Conservation (phyloP, 2,888 invertebrate species). For the Arenicola marina region DNA sequence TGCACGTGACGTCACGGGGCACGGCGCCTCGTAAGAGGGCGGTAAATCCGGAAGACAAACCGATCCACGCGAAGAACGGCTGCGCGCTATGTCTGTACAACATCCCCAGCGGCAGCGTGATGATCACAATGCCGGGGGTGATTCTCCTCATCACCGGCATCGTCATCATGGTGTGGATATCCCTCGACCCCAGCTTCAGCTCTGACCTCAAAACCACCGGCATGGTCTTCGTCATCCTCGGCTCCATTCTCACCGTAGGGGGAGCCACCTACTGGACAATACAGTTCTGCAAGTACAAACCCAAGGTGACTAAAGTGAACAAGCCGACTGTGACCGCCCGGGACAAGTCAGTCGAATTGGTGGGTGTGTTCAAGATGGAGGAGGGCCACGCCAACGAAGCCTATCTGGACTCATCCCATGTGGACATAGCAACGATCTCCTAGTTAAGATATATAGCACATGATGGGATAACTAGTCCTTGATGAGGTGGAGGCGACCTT, state of each 20-base stretch:
- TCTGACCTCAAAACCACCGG: constrained; percentile 5
- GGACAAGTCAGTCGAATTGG: too few relatives aligned
- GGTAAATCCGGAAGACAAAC: neutral
- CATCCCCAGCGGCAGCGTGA: constrained; percentile 27
- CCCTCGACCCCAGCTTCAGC: constrained; percentile 13
- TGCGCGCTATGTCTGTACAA: constrained; percentile 28
- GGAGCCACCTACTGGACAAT: constrained; percentile 18
- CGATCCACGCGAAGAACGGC: neutral
- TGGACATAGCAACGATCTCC: too few relatives aligned
- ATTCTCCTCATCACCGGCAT: constrained; percentile 26
- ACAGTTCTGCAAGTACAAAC: constrained; percentile 6
- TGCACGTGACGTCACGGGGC: too few relatives aligned
- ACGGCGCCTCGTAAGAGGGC: neutral
- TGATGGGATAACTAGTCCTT: too few relatives aligned
- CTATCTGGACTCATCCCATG: too few relatives aligned
- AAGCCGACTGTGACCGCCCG: too few relatives aligned
- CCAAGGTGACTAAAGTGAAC: constrained; percentile 1
- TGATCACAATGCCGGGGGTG: constrained; percentile 27
- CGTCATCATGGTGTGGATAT: constrained; percentile 9
- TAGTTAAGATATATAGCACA: too few relatives aligned
- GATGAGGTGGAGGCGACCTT: too few relatives aligned
- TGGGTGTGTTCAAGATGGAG: too few relatives aligned
- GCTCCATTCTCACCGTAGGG: constrained; percentile 19
- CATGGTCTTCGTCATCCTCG: constrained; percentile 24
- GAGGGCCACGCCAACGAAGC: too few relatives aligned